Evolutionary conservation across 2,113 vertebrate genomes (phyloP).

Genomic region (Xenus cinereus): DNA sequence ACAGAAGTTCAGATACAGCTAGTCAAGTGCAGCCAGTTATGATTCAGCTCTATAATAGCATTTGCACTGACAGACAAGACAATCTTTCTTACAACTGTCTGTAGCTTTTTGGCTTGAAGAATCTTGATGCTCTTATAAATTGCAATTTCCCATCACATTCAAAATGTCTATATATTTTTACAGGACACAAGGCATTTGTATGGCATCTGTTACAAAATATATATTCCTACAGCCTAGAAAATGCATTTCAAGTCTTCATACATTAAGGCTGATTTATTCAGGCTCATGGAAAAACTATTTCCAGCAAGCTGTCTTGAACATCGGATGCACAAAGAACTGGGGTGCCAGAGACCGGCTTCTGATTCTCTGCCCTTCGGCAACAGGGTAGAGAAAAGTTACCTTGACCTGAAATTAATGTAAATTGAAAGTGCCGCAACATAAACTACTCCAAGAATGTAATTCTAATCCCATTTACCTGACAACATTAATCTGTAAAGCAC

Average conservation of each 20-base stretch:
- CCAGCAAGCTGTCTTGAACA: conserved; percentile 35
- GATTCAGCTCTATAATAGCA: conserved; percentile 56
- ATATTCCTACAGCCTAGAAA: conserved; percentile 40
- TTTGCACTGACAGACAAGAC: conserved; percentile 67
- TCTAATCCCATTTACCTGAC: conserved; percentile 20
- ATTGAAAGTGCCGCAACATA: conserved; percentile 1
- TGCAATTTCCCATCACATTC: conserved; percentile 58
- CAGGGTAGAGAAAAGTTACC: not conserved
- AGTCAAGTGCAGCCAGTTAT: conserved; percentile 66
- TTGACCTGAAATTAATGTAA: conserved; percentile 14
- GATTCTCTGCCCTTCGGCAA: not conserved
- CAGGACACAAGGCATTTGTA: conserved; percentile 64
- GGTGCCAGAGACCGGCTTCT: not conserved
- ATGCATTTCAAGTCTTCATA: conserved; percentile 56
- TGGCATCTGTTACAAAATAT: conserved; percentile 65
- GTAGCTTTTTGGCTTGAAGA: conserved; percentile 59
- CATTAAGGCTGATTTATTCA: conserved; percentile 61
- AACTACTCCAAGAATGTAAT: not conserved
- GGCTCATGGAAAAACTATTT: conserved; percentile 30
- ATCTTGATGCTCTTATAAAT: conserved; percentile 63
- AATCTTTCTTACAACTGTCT: conserved; percentile 67
- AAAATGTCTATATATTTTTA: conserved; percentile 67
- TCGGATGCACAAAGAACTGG: not conserved
- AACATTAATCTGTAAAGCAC: conserved; percentile 17
- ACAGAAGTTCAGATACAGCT: conserved; percentile 54